phyloP scores from a whole-genome alignment of 1,140 invertebrate species.

The Drosophila kohkoa region DNA sequence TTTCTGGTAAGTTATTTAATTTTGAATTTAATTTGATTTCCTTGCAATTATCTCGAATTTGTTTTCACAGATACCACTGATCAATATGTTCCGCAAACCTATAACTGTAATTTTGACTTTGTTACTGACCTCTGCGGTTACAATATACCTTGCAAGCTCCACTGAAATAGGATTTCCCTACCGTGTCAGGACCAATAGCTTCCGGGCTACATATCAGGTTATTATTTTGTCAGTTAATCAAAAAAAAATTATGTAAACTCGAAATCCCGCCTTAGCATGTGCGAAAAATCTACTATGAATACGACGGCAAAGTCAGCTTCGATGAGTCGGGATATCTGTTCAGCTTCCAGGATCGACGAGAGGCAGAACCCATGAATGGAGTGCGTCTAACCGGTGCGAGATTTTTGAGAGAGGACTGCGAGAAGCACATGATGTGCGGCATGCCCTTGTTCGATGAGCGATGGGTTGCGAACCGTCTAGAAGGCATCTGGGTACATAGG shows the following conservation, averaged over 20 bases:
- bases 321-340: conserved; percentile 89
- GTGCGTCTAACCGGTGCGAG: conserved; percentile 85
- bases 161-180: conserved; percentile 91
- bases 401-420: conserved; percentile 86
- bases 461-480: conserved; percentile 23
- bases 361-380: conserved; percentile 86
- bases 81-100: conserved; percentile 54
- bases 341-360: conserved; percentile 89
- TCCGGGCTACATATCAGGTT: conserved; percentile 87
- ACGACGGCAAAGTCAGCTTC: conserved; percentile 85
- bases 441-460: conserved; percentile 89
- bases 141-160: conserved; percentile 87
- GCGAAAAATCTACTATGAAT: conserved; percentile 86
- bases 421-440: conserved; percentile 89
- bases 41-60: neutral
- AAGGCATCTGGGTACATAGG: conserved; percentile 43
- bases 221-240: conserved; percentile 69
- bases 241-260: neutral
- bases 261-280: conserved; percentile 85
- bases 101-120: conserved; percentile 35
- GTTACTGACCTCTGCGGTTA: conserved; percentile 85
- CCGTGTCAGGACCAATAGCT: conserved; percentile 87
- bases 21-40: neutral
- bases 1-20: conserved; percentile 48
- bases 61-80: conserved; percentile 22